Evolutionary conservation across 2,888 invertebrate species (phyloP).

Genomic region (Pyrocoelia pectoralis): DNA sequence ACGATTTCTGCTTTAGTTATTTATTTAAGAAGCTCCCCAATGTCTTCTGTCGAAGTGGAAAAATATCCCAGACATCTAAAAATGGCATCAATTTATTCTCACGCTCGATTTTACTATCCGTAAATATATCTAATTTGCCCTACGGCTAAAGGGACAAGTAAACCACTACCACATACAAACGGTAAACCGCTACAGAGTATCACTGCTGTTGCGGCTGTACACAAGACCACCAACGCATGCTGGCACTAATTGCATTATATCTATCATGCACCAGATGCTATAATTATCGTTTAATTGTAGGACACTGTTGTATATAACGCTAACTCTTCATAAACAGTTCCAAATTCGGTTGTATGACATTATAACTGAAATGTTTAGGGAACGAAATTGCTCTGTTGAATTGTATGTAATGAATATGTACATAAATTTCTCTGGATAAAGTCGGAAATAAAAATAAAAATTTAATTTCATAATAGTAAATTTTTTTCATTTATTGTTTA

Average conservation of each 20-base stretch:
- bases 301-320: not conserved
- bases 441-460: no score
- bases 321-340: not conserved
- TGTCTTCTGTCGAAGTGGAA: not conserved
- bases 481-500: no score
- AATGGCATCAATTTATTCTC: no score
- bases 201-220: conserved; percentile 30
- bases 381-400: no score
- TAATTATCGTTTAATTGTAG: conserved; percentile 11
- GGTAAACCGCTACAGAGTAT: conserved; percentile 34
- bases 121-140: conserved; percentile 11
- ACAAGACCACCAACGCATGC: conserved; percentile 32
- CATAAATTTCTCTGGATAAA: no score
- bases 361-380: not conserved
- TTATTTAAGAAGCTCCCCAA: not conserved
- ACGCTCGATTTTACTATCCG: not conserved
- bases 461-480: no score
- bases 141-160: conserved; percentile 24
- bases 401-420: no score
- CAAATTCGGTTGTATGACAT: not conserved
- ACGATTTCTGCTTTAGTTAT: conserved; percentile 7
- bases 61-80: not conserved
- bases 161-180: conserved; percentile 31
- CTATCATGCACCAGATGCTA: conserved; percentile 30
- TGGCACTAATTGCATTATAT: conserved; percentile 34